Evolutionary conservation across 2,797 vertebrate species (phyloP), one percentile per base, ranked within the genome.

Genomic region (Mycteria americana): DNA sequence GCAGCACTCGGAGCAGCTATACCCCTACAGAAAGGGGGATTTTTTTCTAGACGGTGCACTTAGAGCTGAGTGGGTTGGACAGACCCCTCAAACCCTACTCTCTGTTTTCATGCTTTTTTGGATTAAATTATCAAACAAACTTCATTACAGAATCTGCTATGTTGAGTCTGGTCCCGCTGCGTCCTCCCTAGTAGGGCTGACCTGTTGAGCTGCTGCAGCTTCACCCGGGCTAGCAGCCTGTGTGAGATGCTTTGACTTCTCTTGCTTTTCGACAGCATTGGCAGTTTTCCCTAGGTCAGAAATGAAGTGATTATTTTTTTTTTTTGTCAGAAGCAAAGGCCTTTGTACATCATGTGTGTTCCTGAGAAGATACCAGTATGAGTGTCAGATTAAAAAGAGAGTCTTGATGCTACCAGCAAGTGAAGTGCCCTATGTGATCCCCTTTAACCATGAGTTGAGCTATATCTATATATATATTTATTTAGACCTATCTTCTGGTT

Each of bases 321-420:
- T 33, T 33, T n/a, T 48, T 10, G 5, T 81, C 27, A 62, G 33
- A 74, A 60, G 19, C 24, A n/a, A 69, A 88, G 13, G 12, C n/a
- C 6, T 39, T 88, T 74, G 19, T 30, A 18, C 7, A 22, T 56
- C 23, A 3, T 35, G 2, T 72, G 11, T 0, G 0, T 69, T 81
- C 28, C 25, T 95, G 65, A 68, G 51, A 89, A 84, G 8, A 59
- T 51, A 48, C 2, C 16, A 31, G 3, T 62, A 11, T 60, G 14
- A 62, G 15, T 57, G 22, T 63, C 28, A 78, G 33, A 67, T 72
- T 69, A 24, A 62, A 54, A 76, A 68, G 8, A 25, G 86, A 39
- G 5, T 31, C 31, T 56, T 41, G 18, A n/a, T 3, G 2, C 16
- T 35, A 35, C 23, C 30, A 3, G 1, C 39, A n/a, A 48, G 10